A percentile compares a stretch with the other conserved stretches of the same genome.
phyloP scores from a whole-genome alignment of 2,888 invertebrate genomes.

The Cryptus viduatorius region DNA sequence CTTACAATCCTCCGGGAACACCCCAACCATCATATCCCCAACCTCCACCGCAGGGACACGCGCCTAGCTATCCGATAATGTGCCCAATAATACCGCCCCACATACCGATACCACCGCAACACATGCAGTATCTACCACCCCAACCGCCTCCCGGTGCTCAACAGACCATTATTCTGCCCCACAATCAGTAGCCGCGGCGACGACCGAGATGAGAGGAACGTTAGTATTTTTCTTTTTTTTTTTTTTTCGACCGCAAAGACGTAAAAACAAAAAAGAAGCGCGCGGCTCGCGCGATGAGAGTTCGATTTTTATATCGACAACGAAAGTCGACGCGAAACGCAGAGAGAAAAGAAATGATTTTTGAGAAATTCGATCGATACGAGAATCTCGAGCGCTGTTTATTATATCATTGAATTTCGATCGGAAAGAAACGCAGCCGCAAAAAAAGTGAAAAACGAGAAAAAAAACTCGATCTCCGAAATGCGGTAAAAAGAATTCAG shows the following conservation, averaged over 20 bases:
- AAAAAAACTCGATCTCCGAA: background rate
- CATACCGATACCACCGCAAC: conserved; percentile 85
- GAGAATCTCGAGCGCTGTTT: background rate
- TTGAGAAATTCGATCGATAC: background rate
- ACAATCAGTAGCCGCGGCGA: conserved; percentile 85
- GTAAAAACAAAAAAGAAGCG: conserved; percentile 13
- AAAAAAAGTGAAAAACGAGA: background rate
- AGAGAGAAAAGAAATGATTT: conserved; percentile 37
- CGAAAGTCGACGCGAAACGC: conserved; percentile 50
- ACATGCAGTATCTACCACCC: conserved; percentile 86
- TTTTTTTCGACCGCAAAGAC: conserved; percentile 48
- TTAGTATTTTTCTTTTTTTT: conserved; percentile 71
- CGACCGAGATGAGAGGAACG: conserved; percentile 77
- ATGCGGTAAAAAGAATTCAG: background rate
- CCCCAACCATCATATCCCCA: conserved; percentile 86
- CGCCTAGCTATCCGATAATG: conserved; percentile 87
- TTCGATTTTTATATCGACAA: conserved; percentile 35
- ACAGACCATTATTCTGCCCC: conserved; percentile 85
- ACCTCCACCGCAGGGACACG: conserved; percentile 87
- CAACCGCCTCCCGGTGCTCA: conserved; percentile 85
- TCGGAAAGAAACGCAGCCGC: background rate
- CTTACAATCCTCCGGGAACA: conserved; percentile 86
- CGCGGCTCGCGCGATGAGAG: conserved; percentile 18
- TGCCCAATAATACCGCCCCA: conserved; percentile 86
- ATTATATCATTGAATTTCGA: background rate